Conservation (phyloP, 2,888 invertebrate genomes). For the Agrochola litura region DNA sequence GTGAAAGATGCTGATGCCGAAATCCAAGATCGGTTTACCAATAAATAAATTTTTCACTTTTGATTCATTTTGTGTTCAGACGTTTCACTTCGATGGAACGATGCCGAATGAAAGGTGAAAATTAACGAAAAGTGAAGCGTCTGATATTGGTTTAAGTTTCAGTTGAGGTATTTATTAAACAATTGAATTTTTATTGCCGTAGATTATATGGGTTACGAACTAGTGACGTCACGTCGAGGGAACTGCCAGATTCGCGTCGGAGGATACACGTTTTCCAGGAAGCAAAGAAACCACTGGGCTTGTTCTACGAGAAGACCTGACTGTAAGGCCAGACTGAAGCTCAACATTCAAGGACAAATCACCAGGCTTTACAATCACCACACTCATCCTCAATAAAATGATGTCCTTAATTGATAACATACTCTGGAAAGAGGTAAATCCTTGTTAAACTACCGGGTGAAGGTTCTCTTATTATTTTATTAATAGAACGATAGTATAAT, state of each 20-base stretch:
- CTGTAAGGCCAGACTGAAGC: conserved; percentile 71
- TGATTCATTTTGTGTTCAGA: neutral
- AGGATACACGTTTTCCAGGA: conserved; percentile 70
- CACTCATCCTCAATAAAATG: conserved; percentile 3
- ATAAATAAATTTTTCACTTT: too few relatives aligned
- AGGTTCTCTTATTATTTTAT: neutral
- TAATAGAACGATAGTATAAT: too few relatives aligned
- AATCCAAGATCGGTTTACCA: neutral
- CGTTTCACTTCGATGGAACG: neutral
- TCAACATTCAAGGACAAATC: conserved; percentile 26
- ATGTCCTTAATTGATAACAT: neutral
- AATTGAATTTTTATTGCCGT: conserved; percentile 5
- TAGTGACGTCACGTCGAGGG: conserved; percentile 35
- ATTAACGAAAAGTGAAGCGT: neutral
- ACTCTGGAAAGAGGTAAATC: conserved; percentile 1
- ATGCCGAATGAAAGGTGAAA: neutral
- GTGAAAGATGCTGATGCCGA: neutral
- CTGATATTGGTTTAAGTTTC: too few relatives aligned
- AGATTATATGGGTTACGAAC: conserved; percentile 26
- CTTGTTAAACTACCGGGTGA: neutral
- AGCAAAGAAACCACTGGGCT: conserved; percentile 64
- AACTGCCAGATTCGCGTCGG: conserved; percentile 16
- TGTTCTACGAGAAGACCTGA: conserved; percentile 69
- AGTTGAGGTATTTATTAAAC: conserved; percentile 2
- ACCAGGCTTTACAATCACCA: conserved; percentile 30